phyloP scores from a whole-genome alignment of 2,888 invertebrate species.

The Caenorhabditis zanzibari region DNA sequence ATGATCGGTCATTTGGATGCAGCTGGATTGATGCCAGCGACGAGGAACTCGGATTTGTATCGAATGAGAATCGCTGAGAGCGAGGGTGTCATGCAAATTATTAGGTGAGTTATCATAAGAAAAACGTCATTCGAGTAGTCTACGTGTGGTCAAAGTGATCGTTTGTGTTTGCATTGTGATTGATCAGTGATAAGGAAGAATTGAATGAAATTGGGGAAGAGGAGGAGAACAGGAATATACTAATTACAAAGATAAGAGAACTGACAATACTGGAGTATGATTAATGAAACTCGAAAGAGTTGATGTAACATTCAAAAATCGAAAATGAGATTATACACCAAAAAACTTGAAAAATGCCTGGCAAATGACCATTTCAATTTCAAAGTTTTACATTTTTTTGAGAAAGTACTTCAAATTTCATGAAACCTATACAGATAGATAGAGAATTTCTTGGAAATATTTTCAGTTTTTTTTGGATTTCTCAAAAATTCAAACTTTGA shows the following conservation, averaged over 20 bases:
- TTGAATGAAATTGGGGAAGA: not conserved
- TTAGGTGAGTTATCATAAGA: conserved; percentile 45
- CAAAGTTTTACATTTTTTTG: no score
- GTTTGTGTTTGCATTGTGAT: conserved; percentile 34
- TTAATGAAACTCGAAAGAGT: not conserved
- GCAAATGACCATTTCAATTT: no score
- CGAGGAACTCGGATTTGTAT: conserved; percentile 77
- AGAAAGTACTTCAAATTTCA: no score
- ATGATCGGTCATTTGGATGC: conserved; percentile 79
- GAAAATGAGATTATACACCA: no score
- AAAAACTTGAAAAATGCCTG: no score
- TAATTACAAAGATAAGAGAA: no score
- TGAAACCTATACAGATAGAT: no score
- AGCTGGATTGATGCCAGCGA: conserved; percentile 74
- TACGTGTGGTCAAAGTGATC: conserved; percentile 29
- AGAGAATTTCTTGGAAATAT: no score
- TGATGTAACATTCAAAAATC: not conserved
- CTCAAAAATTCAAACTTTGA: no score
- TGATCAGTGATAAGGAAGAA: not conserved
- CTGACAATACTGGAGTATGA: conserved; percentile 2
- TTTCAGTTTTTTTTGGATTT: no score
- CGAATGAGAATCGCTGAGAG: conserved; percentile 80
- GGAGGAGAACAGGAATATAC: not conserved
- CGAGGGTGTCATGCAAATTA: conserved; percentile 80
- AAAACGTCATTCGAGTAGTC: conserved; percentile 37